phyloP scores from a whole-genome alignment of 30 jellyfish, hydroid and myxozoan genomes.

The Mastigias papua region DNA sequence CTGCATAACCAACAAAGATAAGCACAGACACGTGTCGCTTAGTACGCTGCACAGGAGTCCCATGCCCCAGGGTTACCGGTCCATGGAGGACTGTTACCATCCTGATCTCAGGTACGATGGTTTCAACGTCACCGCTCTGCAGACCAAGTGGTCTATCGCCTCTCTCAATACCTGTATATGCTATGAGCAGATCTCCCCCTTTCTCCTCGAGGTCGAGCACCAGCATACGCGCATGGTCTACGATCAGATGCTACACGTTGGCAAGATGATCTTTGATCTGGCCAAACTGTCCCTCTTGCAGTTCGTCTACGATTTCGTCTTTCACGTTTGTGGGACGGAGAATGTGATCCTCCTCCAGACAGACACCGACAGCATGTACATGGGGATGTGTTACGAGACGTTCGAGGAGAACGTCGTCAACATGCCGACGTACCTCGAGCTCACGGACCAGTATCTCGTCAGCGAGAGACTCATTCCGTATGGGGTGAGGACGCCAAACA shows the following conservation, averaged over 20 bases:
- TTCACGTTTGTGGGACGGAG: not conserved
- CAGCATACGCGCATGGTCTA: not conserved
- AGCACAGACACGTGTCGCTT: not conserved
- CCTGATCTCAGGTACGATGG: not conserved
- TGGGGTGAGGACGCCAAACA: not conserved
- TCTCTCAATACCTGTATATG: not conserved
- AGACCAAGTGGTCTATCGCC: too few relatives aligned
- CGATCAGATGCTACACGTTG: not conserved
- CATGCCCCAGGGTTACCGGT: not conserved
- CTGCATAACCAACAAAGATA: slow-evolving; percentile 9
- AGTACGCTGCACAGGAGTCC: too few relatives aligned
- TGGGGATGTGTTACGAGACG: not conserved
- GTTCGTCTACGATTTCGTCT: not conserved
- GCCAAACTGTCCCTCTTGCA: not conserved
- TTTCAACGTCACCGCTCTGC: too few relatives aligned
- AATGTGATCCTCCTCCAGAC: not conserved
- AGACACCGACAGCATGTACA: slow-evolving; percentile 9
- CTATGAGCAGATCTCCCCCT: not conserved
- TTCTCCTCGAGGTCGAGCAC: not conserved
- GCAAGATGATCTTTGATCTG: not conserved
- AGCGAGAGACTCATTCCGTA: not conserved
- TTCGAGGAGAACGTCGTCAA: not conserved
- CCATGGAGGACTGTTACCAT: not conserved
- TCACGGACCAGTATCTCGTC: not conserved
- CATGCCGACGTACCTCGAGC: not conserved